Percentiles rank a stretch among this genome's conserved stretches.
phyloP scores from a whole-genome alignment of 2,797 vertebrate species.

The Platyrinchus mystaceus region DNA sequence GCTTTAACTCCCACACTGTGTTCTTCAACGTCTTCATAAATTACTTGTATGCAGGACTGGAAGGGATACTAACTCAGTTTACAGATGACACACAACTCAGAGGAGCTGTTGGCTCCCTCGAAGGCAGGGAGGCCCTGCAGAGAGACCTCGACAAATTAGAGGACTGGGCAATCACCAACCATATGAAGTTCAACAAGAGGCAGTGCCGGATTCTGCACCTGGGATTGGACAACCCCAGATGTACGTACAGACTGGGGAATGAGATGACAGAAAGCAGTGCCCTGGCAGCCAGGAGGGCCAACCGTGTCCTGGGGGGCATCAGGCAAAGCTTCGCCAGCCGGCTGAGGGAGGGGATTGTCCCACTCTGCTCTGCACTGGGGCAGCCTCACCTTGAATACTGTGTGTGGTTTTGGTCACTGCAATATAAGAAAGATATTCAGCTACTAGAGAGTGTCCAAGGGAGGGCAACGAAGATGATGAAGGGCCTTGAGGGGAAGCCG shows the following conservation, averaged over 20 bases:
- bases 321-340: not conserved
- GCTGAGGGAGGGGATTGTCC: not conserved
- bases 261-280: not conserved
- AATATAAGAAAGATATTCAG: not conserved
- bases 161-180: not conserved
- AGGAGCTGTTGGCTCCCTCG: not conserved
- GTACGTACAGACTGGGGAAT: not conserved
- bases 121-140: not conserved
- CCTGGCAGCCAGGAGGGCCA: not conserved
- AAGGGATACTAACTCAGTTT: not conserved
- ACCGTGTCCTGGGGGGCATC: not conserved
- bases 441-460: not conserved
- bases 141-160: not conserved
- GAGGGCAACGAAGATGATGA: not conserved
- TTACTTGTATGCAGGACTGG: not conserved
- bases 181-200: not conserved
- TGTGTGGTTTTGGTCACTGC: not conserved
- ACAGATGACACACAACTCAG: not conserved
- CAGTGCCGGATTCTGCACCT: not conserved
- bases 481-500: not conserved
- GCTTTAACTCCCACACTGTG: not conserved
- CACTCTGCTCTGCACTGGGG: not conserved
- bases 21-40: not conserved
- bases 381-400: not conserved
- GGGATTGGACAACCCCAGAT: not conserved